These are phyloP conservation scores for Alentia gelatinosa DNA, from an alignment of 2,888 invertebrate species.

Conservation along the genomic window DNA sequence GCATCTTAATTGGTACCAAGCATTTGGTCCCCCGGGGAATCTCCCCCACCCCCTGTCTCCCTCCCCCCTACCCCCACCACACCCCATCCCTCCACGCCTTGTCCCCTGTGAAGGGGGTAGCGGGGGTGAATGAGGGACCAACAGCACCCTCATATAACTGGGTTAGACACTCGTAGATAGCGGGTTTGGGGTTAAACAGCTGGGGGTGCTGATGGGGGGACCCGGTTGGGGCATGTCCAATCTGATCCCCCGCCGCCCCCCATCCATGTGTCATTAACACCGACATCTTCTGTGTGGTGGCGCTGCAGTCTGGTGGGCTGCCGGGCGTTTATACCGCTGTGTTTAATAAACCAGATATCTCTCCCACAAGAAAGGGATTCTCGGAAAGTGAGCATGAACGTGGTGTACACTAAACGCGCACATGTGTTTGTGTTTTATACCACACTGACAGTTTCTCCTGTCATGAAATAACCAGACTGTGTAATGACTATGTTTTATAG, in stretches of 20 bases:
- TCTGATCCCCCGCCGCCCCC: not conserved
- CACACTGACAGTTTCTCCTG: too few species aligned
- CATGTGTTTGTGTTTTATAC: too few species aligned
- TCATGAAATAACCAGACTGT: too few species aligned
- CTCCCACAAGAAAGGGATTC: too few species aligned
- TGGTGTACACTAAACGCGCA: too few species aligned
- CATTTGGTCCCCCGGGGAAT: constrained; percentile 21
- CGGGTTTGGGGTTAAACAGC: not conserved
- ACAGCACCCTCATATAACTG: constrained; percentile 26
- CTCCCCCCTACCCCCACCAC: not conserved
- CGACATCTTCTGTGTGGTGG: not conserved
- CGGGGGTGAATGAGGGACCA: not conserved
- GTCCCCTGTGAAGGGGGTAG: not conserved
- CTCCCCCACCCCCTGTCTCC: not conserved
- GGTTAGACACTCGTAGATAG: not conserved
- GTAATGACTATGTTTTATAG: too few species aligned
- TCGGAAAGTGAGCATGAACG: too few species aligned
- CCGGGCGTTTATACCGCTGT: too few species aligned
- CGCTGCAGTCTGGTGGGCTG: not conserved
- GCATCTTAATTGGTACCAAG: constrained; percentile 40
- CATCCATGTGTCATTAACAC: constrained; percentile 17
- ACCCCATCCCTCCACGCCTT: not conserved
- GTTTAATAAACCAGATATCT: too few species aligned
- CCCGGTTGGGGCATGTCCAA: not conserved
- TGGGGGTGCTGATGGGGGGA: not conserved